Base-by-base conservation (phyloP, 2,797 vertebrate genomes). In the Gymnothorax reevesii region DNA sequence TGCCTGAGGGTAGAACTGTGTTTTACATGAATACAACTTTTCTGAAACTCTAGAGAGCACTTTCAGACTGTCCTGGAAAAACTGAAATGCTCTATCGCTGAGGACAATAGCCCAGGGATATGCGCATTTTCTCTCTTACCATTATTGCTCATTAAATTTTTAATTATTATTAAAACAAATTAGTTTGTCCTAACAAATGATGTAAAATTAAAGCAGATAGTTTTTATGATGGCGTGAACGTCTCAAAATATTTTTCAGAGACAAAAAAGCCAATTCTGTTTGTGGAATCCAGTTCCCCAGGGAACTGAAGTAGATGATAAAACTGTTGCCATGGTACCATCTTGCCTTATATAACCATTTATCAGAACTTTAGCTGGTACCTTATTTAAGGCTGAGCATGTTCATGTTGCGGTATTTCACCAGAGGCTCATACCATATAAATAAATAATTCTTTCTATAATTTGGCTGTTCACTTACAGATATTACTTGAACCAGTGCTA, bases 311-410 rank as follows among this genome's bases (percentile, higher is more conserved):
- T 71, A 83, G 55, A 10, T 73, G 60, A 84, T 49, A 25, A 57
- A n/a, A 17, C 71, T 79, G 86, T 87, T 84, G 71, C 86, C 83
- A 77, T 84, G 86, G 84, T 83, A 69, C 85, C 71, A 54, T 82
- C 33, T 82, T n/a, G 49, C 49, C 33, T 52, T 17, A 52, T 52
- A 57, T 9, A 82, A 52, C 79, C 17, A 55, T 20, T 82, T 3
- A 82, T 57, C 52, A 82, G 22, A 82, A 82, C 49, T 17, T 54
- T 54, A 22, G 22, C 55, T 57, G 7, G 64, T n/a, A 82, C 17
- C 8, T 73, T 73, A 33, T 27, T 3, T 12, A 73, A 10, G 13
- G 42, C 12, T 73, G 69, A 73, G 42, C 8, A 73, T 33, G 25
- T 73, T 12, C n/a, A n/a, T 55, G 20, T 54, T 27, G 52, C 27